These are phyloP conservation scores for Salarias fasciatus DNA, from an alignment of 2,797 vertebrate genomes.

Conservation along the genomic window DNA sequence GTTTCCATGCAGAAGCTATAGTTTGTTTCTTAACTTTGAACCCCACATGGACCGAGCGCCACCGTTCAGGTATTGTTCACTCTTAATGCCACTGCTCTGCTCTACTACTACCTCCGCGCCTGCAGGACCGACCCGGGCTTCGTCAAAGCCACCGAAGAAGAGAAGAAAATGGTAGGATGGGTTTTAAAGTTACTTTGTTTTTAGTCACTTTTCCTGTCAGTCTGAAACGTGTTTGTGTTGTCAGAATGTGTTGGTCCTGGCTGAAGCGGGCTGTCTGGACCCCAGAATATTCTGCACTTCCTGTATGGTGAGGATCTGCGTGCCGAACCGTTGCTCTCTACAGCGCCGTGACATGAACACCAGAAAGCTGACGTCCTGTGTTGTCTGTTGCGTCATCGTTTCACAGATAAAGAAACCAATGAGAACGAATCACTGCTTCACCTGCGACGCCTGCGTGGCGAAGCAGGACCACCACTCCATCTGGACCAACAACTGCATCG, in stretches of 20 bases:
- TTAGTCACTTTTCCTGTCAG: not conserved
- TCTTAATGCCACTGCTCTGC: slow-evolving; percentile 80
- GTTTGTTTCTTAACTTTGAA: slow-evolving; percentile 61
- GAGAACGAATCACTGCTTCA: slow-evolving; percentile 89
- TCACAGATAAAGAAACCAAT: slow-evolving; percentile 91
- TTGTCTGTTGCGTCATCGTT: not conserved
- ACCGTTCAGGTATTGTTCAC: slow-evolving; percentile 83
- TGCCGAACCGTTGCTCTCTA: too few relatives aligned
- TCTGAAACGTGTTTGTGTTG: not conserved
- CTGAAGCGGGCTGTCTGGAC: slow-evolving; percentile 93
- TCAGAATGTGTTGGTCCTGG: slow-evolving; percentile 91
- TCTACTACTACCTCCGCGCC: slow-evolving; percentile 92
- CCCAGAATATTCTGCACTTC: slow-evolving; percentile 93
- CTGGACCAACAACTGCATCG: slow-evolving; percentile 92
- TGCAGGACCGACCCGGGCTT: slow-evolving; percentile 91
- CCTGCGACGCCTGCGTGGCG: slow-evolving; percentile 90
- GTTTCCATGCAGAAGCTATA: not conserved
- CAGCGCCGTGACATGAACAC: too few relatives aligned
- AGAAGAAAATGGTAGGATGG: slow-evolving; percentile 88
- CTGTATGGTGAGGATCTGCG: slow-evolving; percentile 87
- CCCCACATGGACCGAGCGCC: slow-evolving; percentile 78
- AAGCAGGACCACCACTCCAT: slow-evolving; percentile 94
- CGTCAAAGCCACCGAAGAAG: slow-evolving; percentile 89
- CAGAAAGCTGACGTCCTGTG: not conserved
- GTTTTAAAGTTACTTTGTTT: not conserved